These are phyloP conservation scores for Gulo gulo DNA, from an alignment of 2,113 vertebrate genomes.

Conservation along the genomic window DNA sequence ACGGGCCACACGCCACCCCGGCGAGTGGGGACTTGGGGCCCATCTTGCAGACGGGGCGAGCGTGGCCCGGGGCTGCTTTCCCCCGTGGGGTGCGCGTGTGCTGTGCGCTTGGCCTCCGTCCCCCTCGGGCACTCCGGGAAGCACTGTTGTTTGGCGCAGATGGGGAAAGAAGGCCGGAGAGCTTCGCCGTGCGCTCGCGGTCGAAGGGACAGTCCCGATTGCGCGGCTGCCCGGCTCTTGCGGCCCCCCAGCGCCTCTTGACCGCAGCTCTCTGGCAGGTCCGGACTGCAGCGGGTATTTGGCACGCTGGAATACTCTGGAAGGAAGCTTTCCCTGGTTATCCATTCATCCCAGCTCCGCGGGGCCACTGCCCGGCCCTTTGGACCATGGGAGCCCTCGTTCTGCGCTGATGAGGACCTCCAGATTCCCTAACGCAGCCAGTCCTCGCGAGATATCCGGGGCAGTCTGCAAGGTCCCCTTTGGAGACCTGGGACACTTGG, in stretches of 20 bases:
- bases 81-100: rapidly evolving
- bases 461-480: background rate
- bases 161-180: background rate
- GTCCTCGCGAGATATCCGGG: background rate
- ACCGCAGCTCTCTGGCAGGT: background rate
- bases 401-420: rapidly evolving
- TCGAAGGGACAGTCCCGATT: background rate
- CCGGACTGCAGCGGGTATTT: rapidly evolving
- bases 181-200: rapidly evolving
- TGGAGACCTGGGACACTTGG: background rate
- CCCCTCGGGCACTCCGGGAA: background rate
- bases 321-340: background rate
- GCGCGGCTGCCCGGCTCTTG: background rate
- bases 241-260: background rate
- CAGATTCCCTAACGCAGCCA: background rate
- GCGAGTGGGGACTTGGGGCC: background rate
- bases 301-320: background rate
- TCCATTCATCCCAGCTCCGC: rapidly evolving
- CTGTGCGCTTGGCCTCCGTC: rapidly evolving
- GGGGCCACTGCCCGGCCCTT: rapidly evolving
- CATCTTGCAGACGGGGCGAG: background rate
- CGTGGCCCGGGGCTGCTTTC: rapidly evolving
- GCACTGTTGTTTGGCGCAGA: rapidly evolving
- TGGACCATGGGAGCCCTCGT: rapidly evolving
- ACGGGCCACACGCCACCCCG: background rate